Evolutionary conservation across 2,797 vertebrate species (phyloP).

Genomic region (Clarias pachynema): DNA sequence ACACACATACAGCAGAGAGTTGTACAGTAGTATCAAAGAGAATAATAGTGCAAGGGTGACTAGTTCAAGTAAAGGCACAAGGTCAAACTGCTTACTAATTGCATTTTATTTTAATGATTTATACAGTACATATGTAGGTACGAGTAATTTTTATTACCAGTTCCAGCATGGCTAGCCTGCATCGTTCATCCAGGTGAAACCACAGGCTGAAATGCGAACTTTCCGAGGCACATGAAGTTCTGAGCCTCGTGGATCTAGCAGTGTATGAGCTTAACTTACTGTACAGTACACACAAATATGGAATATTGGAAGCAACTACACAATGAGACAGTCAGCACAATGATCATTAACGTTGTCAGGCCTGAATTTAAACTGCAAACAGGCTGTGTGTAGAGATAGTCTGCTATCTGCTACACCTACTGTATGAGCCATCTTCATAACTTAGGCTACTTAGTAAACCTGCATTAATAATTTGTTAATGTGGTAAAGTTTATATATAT

Average conservation of each 20-base stretch:
- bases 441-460: not conserved
- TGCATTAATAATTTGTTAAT: not conserved
- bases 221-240: not conserved
- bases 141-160: conserved; percentile 22
- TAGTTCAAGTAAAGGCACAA: not conserved
- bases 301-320: not conserved
- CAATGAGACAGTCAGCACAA: not conserved
- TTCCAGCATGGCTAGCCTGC: not conserved
- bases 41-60: not conserved
- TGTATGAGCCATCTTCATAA: not conserved
- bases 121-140: not conserved
- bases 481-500: too few relatives aligned
- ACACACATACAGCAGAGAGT: not conserved
- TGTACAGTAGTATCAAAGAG: not conserved
- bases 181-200: not conserved
- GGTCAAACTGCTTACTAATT: not conserved
- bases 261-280: not conserved
- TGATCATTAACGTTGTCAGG: not conserved
- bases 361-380: not conserved
- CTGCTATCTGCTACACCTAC: too few relatives aligned
- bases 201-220: not conserved
- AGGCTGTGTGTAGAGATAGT: not conserved
- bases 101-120: not conserved
- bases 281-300: not conserved
- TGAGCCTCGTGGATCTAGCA: not conserved